These are phyloP conservation scores for Cerastis rubricosa DNA, from an alignment of 2,888 invertebrate species.

Conservation along the genomic window DNA sequence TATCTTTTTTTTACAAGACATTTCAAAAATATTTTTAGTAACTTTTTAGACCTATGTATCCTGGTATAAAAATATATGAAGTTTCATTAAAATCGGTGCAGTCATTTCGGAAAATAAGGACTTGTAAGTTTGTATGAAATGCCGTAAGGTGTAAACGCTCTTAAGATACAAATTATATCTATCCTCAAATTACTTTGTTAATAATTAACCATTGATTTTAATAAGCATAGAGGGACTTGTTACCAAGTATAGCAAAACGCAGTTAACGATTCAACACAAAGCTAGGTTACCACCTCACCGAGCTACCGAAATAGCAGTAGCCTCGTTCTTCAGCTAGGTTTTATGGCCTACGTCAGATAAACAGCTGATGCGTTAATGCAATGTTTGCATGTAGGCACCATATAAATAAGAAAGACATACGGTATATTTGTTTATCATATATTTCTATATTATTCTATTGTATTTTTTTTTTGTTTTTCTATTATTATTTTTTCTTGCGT, in stretches of 20 bases:
- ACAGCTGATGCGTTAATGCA: slow-evolving; percentile 37
- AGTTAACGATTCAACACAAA: neutral
- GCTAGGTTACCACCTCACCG: neutral
- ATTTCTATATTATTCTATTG: no score
- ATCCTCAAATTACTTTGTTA: neutral
- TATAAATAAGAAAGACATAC: neutral
- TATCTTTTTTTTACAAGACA: no score
- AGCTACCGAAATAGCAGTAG: slow-evolving; percentile 27
- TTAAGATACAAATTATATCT: neutral
- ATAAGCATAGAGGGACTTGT: neutral
- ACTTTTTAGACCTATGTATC: no score
- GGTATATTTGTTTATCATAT: slow-evolving; percentile 18
- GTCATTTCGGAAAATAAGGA: no score
- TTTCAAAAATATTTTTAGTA: no score
- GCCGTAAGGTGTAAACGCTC: no score
- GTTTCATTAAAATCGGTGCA: no score
- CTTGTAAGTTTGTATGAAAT: no score
- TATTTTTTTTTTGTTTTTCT: no score
- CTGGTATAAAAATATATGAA: no score
- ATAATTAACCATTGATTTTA: neutral
- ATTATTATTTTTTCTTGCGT: no score
- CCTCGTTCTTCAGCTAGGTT: slow-evolving; percentile 21
- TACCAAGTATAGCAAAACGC: slow-evolving; percentile 3
- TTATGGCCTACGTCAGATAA: slow-evolving; percentile 32
- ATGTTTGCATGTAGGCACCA: neutral